phyloP scores from a whole-genome alignment of 2,113 vertebrate genomes.

The Psettodes erumei region DNA sequence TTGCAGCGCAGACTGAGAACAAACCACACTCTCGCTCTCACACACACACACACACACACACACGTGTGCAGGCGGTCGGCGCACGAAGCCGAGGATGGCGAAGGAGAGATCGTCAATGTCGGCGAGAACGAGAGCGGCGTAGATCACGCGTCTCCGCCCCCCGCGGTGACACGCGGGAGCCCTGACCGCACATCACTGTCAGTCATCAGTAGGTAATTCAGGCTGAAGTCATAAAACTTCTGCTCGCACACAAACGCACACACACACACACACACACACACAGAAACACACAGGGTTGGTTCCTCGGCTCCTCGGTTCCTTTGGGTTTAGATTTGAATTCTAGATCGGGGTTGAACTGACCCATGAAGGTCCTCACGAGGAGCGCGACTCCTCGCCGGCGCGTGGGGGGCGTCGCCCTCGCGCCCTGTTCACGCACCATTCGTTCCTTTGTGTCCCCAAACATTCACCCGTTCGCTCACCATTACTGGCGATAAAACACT shows the following conservation, averaged over 20 bases:
- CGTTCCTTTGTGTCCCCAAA: slow-evolving; percentile 22
- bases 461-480: not conserved
- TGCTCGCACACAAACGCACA: not conserved
- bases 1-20: slow-evolving; percentile 55
- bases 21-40: not conserved
- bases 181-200: slow-evolving; percentile 65
- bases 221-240: slow-evolving; percentile 38
- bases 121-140: slow-evolving; percentile 64
- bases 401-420: no score
- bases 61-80: no score
- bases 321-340: no score
- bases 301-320: no score
- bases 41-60: slow-evolving; percentile 22
- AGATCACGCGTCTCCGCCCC: slow-evolving; percentile 55
- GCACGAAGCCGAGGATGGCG: slow-evolving; percentile 17
- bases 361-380: not conserved
- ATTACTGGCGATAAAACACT: slow-evolving; percentile 14
- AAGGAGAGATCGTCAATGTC: slow-evolving; percentile 57
- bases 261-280: not conserved
- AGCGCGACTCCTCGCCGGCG: no score
- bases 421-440: slow-evolving; percentile 7
- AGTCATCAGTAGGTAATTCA: slow-evolving; percentile 61
- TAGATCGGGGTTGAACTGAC: no score
- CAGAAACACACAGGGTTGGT: slow-evolving; percentile 11
- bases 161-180: slow-evolving; percentile 47